Percentiles rank a stretch among this genome's conserved stretches.
phyloP scores from a whole-genome alignment of 1,140 invertebrate species.

The Anastrepha obliqua region DNA sequence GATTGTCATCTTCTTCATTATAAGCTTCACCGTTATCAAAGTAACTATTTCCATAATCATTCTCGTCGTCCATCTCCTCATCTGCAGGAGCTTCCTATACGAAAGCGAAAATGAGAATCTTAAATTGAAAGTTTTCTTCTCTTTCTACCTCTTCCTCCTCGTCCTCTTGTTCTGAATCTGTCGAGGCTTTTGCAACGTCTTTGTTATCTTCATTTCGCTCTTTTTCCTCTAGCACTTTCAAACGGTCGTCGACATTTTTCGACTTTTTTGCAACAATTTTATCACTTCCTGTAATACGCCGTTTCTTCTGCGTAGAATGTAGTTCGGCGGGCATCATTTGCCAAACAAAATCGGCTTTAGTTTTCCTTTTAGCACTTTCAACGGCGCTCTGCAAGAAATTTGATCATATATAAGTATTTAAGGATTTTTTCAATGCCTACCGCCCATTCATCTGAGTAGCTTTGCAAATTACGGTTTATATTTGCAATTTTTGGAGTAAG shows the following conservation, averaged over 20 bases:
- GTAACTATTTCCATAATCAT: slow-evolving; percentile 88
- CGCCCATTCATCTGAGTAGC: slow-evolving; percentile 49
- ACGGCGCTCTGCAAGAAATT: slow-evolving; percentile 77
- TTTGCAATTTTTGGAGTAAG: slow-evolving; percentile 77
- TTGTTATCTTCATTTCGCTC: slow-evolving; percentile 77
- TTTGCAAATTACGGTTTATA: slow-evolving; percentile 71
- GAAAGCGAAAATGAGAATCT: slow-evolving; percentile 65
- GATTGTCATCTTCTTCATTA: slow-evolving; percentile 89
- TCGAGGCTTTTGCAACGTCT: slow-evolving; percentile 75
- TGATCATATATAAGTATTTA: not conserved
- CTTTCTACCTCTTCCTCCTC: slow-evolving; percentile 73
- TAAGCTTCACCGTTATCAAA: slow-evolving; percentile 92
- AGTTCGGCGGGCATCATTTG: slow-evolving; percentile 77
- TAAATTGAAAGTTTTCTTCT: slow-evolving; percentile 60
- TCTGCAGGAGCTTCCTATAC: slow-evolving; percentile 76
- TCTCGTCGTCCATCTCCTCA: slow-evolving; percentile 84
- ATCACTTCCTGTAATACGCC: slow-evolving; percentile 53
- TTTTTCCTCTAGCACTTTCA: slow-evolving; percentile 78
- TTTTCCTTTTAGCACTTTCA: slow-evolving; percentile 77
- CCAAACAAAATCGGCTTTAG: slow-evolving; percentile 77
- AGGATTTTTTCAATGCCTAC: not conserved
- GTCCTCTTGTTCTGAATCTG: slow-evolving; percentile 76
- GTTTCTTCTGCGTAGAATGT: slow-evolving; percentile 70
- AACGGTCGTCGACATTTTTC: slow-evolving; percentile 68
- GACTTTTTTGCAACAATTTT: slow-evolving; percentile 60